Percentiles rank a stretch among this genome's conserved stretches.
These are phyloP conservation scores for Phlogophora meticulosa DNA, from an alignment of 2,888 invertebrate species.

Conservation along the genomic window DNA sequence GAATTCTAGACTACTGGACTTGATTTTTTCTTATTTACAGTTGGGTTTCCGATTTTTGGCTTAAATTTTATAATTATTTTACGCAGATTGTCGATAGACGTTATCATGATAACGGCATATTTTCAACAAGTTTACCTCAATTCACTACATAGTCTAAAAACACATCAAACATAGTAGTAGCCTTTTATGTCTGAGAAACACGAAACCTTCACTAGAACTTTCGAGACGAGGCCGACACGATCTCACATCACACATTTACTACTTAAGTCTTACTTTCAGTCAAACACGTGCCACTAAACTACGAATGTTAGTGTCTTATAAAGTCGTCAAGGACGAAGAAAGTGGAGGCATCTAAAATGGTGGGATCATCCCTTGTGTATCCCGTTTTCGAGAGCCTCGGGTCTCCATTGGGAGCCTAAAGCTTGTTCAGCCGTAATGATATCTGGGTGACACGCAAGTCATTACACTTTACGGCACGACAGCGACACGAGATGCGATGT, in stretches of 20 bases:
- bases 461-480: constrained; percentile 56
- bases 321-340: constrained; percentile 41
- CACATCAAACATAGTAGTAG: background rate
- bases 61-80: no score
- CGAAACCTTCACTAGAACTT: background rate
- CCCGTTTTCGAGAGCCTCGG: constrained; percentile 33
- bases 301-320: constrained; percentile 23
- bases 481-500: constrained; percentile 5
- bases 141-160: background rate
- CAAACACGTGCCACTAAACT: constrained; percentile 4
- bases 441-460: constrained; percentile 60
- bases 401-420: constrained; percentile 33
- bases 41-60: no score
- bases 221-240: constrained; percentile 33
- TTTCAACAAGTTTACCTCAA: no score
- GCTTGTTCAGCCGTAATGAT: constrained; percentile 69
- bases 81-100: no score
- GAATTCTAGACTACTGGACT: no score
- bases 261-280: constrained; percentile 3
- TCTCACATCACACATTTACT: constrained; percentile 31
- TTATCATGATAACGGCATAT: no score
- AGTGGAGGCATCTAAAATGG: constrained; percentile 29
- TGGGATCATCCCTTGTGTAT: constrained; percentile 48
- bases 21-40: no score
- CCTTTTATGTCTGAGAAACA: background rate